phyloP scores from a whole-genome alignment of 2,797 vertebrate genomes.

The Mus spretus region DNA sequence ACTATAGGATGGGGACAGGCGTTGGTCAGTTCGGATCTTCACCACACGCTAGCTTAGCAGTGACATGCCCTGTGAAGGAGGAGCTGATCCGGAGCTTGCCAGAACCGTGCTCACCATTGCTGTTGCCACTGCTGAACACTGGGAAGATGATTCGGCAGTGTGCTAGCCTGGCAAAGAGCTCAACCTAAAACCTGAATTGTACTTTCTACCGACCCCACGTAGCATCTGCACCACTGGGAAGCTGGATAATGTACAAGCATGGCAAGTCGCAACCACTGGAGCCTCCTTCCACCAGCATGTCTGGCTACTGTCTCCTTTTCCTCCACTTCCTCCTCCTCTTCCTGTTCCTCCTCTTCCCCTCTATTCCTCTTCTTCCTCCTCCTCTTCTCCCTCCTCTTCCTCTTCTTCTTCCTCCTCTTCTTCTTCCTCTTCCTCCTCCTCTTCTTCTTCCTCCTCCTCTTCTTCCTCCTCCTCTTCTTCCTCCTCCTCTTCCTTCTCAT shows the following conservation, averaged over 20 bases:
- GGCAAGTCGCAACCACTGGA: background rate
- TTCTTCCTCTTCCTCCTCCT: no score
- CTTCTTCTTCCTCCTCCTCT: fast-evolving
- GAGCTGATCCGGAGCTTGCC: background rate
- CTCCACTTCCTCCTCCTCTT: no score
- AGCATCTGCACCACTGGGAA: no score
- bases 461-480: background rate
- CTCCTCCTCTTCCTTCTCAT: no score
- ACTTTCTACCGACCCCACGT: fast-evolving
- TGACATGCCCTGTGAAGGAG: fast-evolving
- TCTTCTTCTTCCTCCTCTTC: no score
- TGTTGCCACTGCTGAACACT: no score
- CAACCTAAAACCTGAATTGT: no score
- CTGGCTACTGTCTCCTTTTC: background rate
- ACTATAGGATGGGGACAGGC: fast-evolving
- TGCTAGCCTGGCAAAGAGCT: background rate
- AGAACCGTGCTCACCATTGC: background rate
- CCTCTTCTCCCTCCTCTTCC: background rate
- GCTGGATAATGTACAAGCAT: no score
- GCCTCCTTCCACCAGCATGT: background rate
- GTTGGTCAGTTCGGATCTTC: fast-evolving
- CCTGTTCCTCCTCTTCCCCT: background rate
- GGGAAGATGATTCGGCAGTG: background rate
- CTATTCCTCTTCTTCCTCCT: no score
- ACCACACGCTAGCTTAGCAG: background rate